Evolutionary conservation across 1,140 invertebrate species (phyloP), one percentile per base, ranked within the genome.

Genomic region (Tetragnatha versicolor): DNA sequence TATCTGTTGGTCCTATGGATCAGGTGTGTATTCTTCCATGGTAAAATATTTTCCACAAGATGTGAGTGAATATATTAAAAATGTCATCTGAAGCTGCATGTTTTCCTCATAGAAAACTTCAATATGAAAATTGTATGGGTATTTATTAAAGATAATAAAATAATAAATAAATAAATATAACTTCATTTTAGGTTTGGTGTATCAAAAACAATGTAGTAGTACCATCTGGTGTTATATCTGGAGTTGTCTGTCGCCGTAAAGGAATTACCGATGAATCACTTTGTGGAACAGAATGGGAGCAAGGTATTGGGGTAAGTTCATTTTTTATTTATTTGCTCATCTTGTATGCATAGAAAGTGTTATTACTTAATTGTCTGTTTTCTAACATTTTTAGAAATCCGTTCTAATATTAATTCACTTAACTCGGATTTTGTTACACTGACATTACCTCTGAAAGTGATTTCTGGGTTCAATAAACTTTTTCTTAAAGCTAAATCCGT

Each of bases 221-320:
- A 22, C 79, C 79, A 22, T 69, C 72, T 42, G 81, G 80, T 2
- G 53, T 90, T 6, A 87, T 89, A 27, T 89, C 90, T 79, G 92
- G 92, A n/a, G 88, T 90, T n/a, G 85, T 94, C 14, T 90, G 90
- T 75, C 88, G 90, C 65, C 89, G 94, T 53, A 87, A 90, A 76
- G 93, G 93, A 9, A 89, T 94, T 25, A 91, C 90, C 2, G 84
- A 87, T 22, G 88, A 90, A 31, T 91, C 91, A 87, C 90, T 90
- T 7, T 88, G 88, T 35, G 93, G 93, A 47, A 90, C 90, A 42
- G 90, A 90, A 29, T 95, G 94, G 94, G 90, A 91, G 81, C 87
- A 89, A 25, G 91, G 91, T 3, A 90, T 92, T 81, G 88, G 90
- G 61, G 92, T 92, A 85, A 88, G 88, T 72, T 47, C 14, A n/a